phyloP scores from a whole-genome alignment of 2,888 invertebrate species.

The Dastarcus helophoroides region DNA sequence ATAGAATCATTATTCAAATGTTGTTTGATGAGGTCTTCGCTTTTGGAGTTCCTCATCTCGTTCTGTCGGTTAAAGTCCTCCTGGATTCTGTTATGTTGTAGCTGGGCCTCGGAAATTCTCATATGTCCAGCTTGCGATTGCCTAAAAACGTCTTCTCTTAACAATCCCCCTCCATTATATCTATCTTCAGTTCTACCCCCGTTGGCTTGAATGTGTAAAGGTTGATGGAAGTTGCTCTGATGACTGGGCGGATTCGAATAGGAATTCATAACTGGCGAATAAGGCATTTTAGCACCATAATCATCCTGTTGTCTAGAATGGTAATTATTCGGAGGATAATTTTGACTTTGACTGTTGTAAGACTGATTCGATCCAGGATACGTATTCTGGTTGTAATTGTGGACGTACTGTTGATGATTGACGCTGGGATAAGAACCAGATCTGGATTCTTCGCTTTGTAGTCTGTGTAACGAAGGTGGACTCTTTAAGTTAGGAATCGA shows the following conservation, averaged over 20 bases:
- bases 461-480: constrained; percentile 27
- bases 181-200: constrained; percentile 23
- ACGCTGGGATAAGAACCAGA: constrained; percentile 28
- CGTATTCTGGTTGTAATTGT: constrained; percentile 15
- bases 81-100: constrained; percentile 21
- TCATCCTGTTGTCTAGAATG: constrained; percentile 14
- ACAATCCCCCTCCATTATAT: constrained; percentile 24
- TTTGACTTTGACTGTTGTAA: constrained; percentile 4
- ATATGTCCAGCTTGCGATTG: constrained; percentile 29
- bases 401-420: constrained; percentile 18
- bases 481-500: constrained; percentile 39
- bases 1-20: constrained; percentile 24
- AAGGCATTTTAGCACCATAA: constrained; percentile 9
- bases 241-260: constrained; percentile 27
- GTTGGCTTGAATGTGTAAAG: constrained; percentile 25
- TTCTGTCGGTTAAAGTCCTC: constrained; percentile 25
- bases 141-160: constrained; percentile 32
- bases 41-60: constrained; percentile 32
- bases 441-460: constrained; percentile 21
- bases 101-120: constrained; percentile 26
- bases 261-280: constrained; percentile 20
- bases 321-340: constrained; percentile 14
- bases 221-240: constrained; percentile 22
- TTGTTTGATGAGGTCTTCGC: constrained; percentile 33
- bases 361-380: constrained; percentile 12